These are phyloP conservation scores for Pachyseris speciosa DNA, from an alignment of 64 coral and sea anemone genomes.

Conservation along the genomic window DNA sequence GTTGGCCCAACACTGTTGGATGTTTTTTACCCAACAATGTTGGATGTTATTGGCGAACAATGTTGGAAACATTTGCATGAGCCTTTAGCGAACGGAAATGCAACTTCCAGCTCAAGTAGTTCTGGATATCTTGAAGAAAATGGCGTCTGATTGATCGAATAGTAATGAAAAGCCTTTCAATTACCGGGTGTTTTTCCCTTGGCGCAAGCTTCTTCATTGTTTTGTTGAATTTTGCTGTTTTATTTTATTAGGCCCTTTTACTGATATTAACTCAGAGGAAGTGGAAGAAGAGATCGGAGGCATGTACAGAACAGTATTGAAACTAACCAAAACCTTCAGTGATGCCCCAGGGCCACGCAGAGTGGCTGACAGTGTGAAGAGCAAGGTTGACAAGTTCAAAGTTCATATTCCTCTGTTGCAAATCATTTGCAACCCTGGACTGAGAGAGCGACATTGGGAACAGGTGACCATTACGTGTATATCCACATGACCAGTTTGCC, in stretches of 20 bases:
- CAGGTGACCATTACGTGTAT: constrained; percentile 60
- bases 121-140: too few species aligned
- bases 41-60: too few species aligned
- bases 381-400: constrained; percentile 96
- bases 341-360: constrained; percentile 81
- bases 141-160: too few species aligned
- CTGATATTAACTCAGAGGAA: constrained; percentile 94
- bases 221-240: not conserved
- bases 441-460: constrained; percentile 89
- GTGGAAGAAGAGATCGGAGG: constrained; percentile 88
- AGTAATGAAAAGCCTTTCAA: too few species aligned
- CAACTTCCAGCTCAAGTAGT: too few species aligned
- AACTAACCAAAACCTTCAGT: constrained; percentile 89
- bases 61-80: too few species aligned
- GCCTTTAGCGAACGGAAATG: too few species aligned
- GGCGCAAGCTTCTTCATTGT: too few species aligned
- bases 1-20: too few species aligned
- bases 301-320: constrained; percentile 90
- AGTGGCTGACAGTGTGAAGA: constrained; percentile 88
- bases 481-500: too few species aligned
- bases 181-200: too few species aligned
- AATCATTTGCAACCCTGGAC: constrained; percentile 90
- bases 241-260: constrained; percentile 82
- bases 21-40: too few species aligned
- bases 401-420: constrained; percentile 87